phyloP scores from a whole-genome alignment of 1,140 invertebrate species.

The Dendroctonus ponderosae region DNA sequence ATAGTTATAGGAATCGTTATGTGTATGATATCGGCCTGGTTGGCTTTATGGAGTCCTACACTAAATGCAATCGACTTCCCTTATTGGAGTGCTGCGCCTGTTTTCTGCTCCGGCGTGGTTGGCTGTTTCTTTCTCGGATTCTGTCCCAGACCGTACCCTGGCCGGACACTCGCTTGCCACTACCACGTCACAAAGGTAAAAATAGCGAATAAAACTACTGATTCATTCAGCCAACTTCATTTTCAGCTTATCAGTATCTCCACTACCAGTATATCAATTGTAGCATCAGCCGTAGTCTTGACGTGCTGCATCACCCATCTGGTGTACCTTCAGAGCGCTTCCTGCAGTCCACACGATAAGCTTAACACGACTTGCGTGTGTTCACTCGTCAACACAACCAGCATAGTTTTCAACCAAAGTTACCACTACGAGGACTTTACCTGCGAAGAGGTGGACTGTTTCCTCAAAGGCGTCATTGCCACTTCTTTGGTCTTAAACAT shows the following conservation, averaged over 20 bases:
- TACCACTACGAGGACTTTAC: slow-evolving; percentile 52
- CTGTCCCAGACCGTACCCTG: slow-evolving; percentile 52
- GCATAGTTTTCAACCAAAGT: slow-evolving; percentile 32
- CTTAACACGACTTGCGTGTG: slow-evolving; percentile 49
- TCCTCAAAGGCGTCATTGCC: slow-evolving; percentile 50
- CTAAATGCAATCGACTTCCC: slow-evolving; percentile 60
- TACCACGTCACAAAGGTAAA: slow-evolving; percentile 51
- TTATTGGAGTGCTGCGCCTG: slow-evolving; percentile 64
- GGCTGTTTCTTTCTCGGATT: slow-evolving; percentile 52
- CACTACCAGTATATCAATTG: slow-evolving; percentile 47
- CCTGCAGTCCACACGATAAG: slow-evolving; percentile 47
- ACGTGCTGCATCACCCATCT: slow-evolving; percentile 53
- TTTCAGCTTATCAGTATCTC: slow-evolving; percentile 50
- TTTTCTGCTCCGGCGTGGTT: slow-evolving; percentile 52
- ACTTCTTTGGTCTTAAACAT: slow-evolving; percentile 49
- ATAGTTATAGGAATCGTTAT: slow-evolving; percentile 57
- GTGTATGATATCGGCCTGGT: slow-evolving; percentile 58
- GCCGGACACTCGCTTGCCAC: slow-evolving; percentile 46
- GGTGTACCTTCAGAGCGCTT: slow-evolving; percentile 47
- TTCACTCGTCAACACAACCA: slow-evolving; percentile 24
- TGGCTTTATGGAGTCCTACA: slow-evolving; percentile 60
- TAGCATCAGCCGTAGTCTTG: slow-evolving; percentile 49
- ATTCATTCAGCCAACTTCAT: slow-evolving; percentile 12
- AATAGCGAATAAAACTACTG: not conserved
- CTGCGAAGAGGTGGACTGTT: slow-evolving; percentile 52